A percentile compares a stretch with the other conserved stretches of the same genome.
These are phyloP conservation scores for Drosophila auraria DNA, from an alignment of 1,140 invertebrate genomes.

Conservation along the genomic window DNA sequence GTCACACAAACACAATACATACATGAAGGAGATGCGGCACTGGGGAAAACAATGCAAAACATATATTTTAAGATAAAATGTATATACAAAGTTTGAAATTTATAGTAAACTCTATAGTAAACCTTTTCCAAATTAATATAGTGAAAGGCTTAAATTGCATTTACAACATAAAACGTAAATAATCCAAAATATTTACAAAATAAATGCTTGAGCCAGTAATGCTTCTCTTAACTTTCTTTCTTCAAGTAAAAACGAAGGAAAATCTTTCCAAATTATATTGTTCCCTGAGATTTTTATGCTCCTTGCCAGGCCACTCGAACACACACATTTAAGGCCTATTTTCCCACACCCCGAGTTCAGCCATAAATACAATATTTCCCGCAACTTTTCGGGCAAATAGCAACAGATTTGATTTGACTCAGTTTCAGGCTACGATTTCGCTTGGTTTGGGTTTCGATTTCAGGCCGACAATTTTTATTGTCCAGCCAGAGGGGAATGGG, in stretches of 20 bases:
- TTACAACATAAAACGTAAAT: no score
- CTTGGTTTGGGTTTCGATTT: conserved; percentile 54
- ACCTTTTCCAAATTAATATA: no score
- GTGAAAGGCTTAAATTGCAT: neutral
- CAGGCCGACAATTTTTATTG: conserved; percentile 58
- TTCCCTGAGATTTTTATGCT: conserved; percentile 54
- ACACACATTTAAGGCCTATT: conserved; percentile 71
- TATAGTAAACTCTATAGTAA: no score
- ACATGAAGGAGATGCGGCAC: neutral
- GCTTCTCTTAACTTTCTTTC: neutral
- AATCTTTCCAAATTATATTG: conserved; percentile 40
- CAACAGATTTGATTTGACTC: conserved; percentile 67
- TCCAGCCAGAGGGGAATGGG: conserved; percentile 7
- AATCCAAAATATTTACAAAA: neutral
- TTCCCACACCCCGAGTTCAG: conserved; percentile 6
- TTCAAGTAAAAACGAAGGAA: neutral
- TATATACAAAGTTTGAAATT: no score
- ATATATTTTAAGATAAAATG: neutral
- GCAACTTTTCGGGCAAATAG: conserved; percentile 47
- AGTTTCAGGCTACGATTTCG: conserved; percentile 33
- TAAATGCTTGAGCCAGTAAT: neutral
- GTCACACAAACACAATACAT: conserved; percentile 29
- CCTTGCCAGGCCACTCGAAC: conserved; percentile 36
- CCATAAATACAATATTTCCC: conserved; percentile 59
- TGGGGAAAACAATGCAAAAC: neutral